These are phyloP conservation scores for Morinoia aosen DNA, from an alignment of 2,888 invertebrate species.

Conservation along the genomic window DNA sequence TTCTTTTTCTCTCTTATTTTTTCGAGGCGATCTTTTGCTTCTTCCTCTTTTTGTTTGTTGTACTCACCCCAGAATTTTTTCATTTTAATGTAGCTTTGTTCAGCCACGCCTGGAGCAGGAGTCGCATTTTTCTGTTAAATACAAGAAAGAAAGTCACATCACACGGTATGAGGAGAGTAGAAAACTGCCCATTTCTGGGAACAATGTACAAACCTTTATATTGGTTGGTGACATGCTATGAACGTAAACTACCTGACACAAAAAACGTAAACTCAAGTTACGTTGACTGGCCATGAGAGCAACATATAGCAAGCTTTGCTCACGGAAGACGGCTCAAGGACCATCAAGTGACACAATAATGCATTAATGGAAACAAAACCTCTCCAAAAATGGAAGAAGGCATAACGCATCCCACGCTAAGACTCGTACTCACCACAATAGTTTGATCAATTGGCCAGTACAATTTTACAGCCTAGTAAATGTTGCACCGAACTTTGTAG, in stretches of 20 bases:
- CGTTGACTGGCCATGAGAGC: background rate
- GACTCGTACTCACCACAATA: too few relatives aligned
- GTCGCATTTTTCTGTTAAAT: conserved; percentile 38
- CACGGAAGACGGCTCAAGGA: too few relatives aligned
- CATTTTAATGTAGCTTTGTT: conserved; percentile 67
- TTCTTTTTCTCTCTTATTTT: conserved; percentile 67
- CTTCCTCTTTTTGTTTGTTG: conserved; percentile 55
- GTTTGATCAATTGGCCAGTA: background rate
- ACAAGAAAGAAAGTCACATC: background rate
- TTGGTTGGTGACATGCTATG: too few relatives aligned
- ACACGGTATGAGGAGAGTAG: background rate
- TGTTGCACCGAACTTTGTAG: background rate
- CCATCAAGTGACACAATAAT: too few relatives aligned
- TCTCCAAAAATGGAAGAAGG: background rate
- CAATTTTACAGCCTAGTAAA: background rate
- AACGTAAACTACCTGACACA: too few relatives aligned
- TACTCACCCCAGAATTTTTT: conserved; percentile 67
- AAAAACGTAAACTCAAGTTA: too few relatives aligned
- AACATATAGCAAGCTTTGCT: background rate
- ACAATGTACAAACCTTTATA: background rate
- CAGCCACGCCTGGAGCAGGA: conserved; percentile 50
- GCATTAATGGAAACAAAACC: background rate
- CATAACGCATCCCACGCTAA: background rate
- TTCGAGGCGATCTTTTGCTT: conserved; percentile 57
- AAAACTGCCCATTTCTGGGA: background rate